phyloP scores from a whole-genome alignment of 2,113 vertebrate genomes.

The Paracanthobrama guichenoti region DNA sequence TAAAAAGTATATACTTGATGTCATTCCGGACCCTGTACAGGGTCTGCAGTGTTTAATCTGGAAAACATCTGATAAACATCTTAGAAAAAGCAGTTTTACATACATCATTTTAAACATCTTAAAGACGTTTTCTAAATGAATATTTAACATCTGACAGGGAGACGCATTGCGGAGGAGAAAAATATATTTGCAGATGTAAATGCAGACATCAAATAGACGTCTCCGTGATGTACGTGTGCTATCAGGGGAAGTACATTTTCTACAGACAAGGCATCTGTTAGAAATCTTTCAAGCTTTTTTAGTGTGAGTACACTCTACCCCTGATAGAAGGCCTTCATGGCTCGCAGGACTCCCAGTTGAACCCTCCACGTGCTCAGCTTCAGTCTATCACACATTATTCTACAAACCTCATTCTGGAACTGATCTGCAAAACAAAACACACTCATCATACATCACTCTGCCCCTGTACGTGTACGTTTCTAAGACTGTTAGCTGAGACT shows the following conservation, averaged over 20 bases:
- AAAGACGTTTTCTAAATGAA: no score
- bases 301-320: conserved; percentile 7
- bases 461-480: not conserved
- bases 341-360: conserved; percentile 87
- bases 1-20: no score
- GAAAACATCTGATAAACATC: no score
- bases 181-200: no score
- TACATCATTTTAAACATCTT: no score
- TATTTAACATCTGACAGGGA: no score
- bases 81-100: no score
- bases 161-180: no score
- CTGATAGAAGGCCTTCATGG: conserved; percentile 84
- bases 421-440: conserved; percentile 73
- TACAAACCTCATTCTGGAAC: conserved; percentile 87
- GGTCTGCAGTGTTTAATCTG: no score
- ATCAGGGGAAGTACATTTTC: not conserved
- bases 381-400: conserved; percentile 88
- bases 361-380: conserved; percentile 96
- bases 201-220: no score
- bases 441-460: not conserved
- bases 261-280: not conserved
- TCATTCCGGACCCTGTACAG: no score
- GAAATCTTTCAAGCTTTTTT: not conserved
- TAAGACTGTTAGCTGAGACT: conserved; percentile 42
- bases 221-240: no score